Base-by-base conservation (phyloP, 2,797 vertebrate genomes). In the Psittacula echo region DNA sequence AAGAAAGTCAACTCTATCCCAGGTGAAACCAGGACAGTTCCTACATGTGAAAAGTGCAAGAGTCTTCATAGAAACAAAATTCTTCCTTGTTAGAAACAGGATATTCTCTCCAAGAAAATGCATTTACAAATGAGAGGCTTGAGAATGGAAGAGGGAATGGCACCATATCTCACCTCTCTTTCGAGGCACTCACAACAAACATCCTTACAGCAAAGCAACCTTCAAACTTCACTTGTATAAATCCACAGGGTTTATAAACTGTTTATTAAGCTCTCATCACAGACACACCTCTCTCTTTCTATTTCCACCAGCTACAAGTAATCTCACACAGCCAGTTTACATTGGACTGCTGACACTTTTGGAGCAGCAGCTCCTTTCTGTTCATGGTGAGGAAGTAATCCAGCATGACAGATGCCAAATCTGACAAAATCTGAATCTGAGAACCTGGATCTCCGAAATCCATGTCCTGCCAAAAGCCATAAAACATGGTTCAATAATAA, bases 361-460 rank as follows among this genome's bases (percentile, higher is more conserved):
- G 9, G 72, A 92, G 29, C 74, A 95, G 48, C 42, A 65, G 51
- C 41, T 94, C 47, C 27, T 93, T 90, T 87, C 80, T 1, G 3
- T 78, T 92, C 73, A 48, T 2, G 17, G 39, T 26, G 27, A 92
- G 37, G 65, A 83, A 87, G 18, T 77, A 96, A 96, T 87, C 85
- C 78, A 95, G 47, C 0, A 0, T 72, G 79, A 92, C 87, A 92
- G 76, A 77, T 12, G 26, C 47, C 44, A 58, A 89, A 77, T 41
- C 61, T 80, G 80, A 87, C 67, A 91, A 95, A 91, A 93, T 48
- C 41, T 29, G 74, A 94, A 71, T 65, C 42, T 85, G n/a, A 90
- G 76, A 45, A 26, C 44, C 34, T 82, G 60, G 80, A 41, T 41
- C 37, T 77, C 58, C 88, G 41, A 74, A 74, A 62, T 34, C 14